Evolutionary conservation across 2,113 vertebrate species (phyloP).

Genomic region (Ciconia boyciana): DNA sequence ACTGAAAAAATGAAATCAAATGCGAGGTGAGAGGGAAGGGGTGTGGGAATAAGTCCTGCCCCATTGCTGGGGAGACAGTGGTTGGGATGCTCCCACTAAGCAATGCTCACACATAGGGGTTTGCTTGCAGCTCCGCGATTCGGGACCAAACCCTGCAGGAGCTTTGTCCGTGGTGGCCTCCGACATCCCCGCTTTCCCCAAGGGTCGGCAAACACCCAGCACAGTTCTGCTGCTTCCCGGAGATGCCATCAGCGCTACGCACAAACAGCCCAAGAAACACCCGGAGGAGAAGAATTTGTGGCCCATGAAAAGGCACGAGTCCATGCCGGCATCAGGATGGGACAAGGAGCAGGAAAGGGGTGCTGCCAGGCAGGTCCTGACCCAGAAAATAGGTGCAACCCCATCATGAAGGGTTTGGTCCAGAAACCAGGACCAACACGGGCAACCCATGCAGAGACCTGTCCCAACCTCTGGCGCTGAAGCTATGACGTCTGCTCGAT

Average conservation of each 20-base stretch:
- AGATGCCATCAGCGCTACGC: accelerated
- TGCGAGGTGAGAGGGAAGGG: not conserved
- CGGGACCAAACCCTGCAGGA: not conserved
- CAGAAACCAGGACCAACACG: not conserved
- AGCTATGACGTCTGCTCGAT: accelerated
- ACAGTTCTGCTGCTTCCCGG: accelerated
- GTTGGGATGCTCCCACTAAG: not conserved
- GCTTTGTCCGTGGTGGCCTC: not conserved
- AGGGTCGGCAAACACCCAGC: not conserved
- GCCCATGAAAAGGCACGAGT: not conserved
- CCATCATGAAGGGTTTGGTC: not conserved
- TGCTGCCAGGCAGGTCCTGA: not conserved
- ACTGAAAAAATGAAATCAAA: not conserved
- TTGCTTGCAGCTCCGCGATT: not conserved
- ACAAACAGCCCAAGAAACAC: not conserved
- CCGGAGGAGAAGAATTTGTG: not conserved
- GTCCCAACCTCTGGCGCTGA: not conserved
- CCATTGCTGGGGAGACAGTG: accelerated
- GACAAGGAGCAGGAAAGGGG: not conserved
- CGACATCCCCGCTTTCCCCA: no score
- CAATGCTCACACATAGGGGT: accelerated
- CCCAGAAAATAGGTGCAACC: not conserved
- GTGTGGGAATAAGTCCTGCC: not conserved
- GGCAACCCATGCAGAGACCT: not conserved
- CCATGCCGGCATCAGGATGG: accelerated